phyloP scores from a whole-genome alignment of 2,113 vertebrate genomes.

The Todiramphus chloris region DNA sequence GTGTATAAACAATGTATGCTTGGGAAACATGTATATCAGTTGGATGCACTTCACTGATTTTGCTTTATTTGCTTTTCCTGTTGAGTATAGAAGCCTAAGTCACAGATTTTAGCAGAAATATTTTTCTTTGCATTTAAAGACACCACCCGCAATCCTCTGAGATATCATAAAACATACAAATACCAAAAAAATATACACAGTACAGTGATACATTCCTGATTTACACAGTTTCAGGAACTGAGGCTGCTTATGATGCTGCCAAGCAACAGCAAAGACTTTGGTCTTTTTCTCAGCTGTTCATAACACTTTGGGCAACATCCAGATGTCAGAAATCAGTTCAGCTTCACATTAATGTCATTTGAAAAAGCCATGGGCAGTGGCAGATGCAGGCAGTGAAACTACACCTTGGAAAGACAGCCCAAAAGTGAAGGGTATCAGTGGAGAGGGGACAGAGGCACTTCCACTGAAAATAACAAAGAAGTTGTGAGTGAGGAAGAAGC shows the following conservation, averaged over 20 bases:
- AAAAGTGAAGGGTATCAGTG: neutral
- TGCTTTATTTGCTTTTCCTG: neutral
- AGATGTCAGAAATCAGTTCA: slow-evolving; percentile 13
- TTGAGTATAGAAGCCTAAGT: neutral
- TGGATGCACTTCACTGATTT: accelerated
- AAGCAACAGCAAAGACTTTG: neutral
- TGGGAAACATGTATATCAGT: neutral
- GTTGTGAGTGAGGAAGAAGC: neutral
- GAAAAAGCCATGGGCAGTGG: neutral
- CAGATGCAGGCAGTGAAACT: neutral
- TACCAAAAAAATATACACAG: neutral
- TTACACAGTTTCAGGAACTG: neutral
- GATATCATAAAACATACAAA: neutral
- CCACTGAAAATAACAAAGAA: neutral
- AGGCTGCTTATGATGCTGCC: neutral
- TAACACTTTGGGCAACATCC: neutral
- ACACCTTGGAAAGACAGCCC: neutral
- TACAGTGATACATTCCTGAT: neutral
- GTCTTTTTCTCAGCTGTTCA: neutral
- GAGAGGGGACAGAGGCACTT: neutral
- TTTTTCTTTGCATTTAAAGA: neutral
- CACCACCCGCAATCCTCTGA: accelerated
- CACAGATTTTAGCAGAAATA: neutral
- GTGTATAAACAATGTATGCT: neutral
- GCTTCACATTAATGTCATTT: neutral